Evolutionary conservation across 2,888 invertebrate species (phyloP), one percentile per base, ranked within the genome.

Genomic region (Sabellastarte sp.): DNA sequence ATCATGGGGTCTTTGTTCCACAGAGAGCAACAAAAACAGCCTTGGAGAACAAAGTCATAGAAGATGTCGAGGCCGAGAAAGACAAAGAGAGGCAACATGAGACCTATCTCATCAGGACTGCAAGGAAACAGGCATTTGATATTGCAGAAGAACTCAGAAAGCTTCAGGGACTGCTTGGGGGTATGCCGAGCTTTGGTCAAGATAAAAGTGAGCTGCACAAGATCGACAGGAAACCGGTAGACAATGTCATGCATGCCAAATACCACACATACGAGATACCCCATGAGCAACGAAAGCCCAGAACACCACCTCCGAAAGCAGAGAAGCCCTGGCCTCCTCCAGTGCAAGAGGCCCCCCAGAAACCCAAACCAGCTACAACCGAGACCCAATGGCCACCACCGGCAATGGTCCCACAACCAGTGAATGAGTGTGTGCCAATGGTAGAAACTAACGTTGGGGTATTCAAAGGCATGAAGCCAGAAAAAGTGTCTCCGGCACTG

Each of bases 1-100:
- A 68, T 1, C 60, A 67, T 31, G 73, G 73, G 2, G 65, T 72
- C 31, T 73, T 72, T 50, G 73, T 73, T 15, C 60, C 67, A 1
- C 62, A 64, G 29, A 63, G 68, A 32, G 63, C 59, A 15, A 66
- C 71, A 10, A 60, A 60, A 10, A 63, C 57, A 26, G 65, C 65
- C n/a, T 57, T 71, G 15, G 70, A 67, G 24, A 61, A 33, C 15
- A 67, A 71, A 51, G 67, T 67, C 20, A 50, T 66, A 2, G 68
- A 72, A 5, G 50, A 50, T 29, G 52, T 50, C n/a, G 53, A 59
- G 28, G 52, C 50, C 5, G 28, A 32, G 30, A 58, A 66, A 32
- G 24, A 50, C 32, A 58, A 41, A 5, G 53, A 33, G 32, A 32
- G 26, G 5, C 26, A 31, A 5, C 29, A 10, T 30, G 20, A 55